Conservation (phyloP, 1,140 invertebrate species). For the Aphidius ervi region DNA sequence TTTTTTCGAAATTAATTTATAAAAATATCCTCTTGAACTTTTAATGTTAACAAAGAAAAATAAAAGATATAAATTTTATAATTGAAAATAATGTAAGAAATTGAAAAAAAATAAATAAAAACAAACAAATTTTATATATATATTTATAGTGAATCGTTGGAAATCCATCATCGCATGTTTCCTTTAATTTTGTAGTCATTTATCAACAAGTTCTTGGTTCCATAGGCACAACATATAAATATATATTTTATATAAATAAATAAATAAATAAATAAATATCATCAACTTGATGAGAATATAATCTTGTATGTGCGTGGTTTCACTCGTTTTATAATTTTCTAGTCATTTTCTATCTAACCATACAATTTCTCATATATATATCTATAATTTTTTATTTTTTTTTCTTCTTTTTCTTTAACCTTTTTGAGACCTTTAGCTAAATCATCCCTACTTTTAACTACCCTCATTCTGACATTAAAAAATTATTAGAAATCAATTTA, state of each 20-base stretch:
- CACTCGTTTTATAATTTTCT: slow-evolving; percentile 26
- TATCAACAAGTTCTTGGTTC: background rate
- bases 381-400: background rate
- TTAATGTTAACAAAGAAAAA: no score
- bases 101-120: no score
- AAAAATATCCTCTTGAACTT: no score
- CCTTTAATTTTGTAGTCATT: background rate
- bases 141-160: background rate
- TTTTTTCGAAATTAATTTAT: no score
- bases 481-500: slow-evolving; percentile 27
- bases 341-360: background rate
- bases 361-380: background rate
- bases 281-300: slow-evolving; percentile 44
- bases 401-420: no score
- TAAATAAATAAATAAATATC: no score
- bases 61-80: no score
- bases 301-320: slow-evolving; percentile 43
- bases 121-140: no score
- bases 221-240: background rate
- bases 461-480: slow-evolving; percentile 17
- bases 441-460: no score
- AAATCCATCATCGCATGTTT: slow-evolving; percentile 21
- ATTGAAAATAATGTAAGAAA: no score
- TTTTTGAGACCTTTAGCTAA: no score
- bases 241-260: no score